Evolutionary conservation across 2,797 vertebrate species (phyloP), one percentile per base, ranked within the genome.

Genomic region (Okamejei kenojei): DNA sequence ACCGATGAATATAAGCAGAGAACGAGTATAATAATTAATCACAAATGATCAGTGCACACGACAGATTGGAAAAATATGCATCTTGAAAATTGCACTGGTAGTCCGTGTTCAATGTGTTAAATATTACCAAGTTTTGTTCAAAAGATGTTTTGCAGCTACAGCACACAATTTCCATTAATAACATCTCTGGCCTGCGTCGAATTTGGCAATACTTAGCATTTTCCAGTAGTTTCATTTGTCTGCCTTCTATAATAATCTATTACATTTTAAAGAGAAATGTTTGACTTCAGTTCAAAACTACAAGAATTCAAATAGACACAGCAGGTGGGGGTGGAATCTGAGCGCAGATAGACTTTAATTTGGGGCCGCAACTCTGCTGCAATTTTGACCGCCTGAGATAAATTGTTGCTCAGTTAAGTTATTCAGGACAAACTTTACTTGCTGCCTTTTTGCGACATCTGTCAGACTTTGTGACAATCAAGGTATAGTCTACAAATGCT

Each of bases 251-350:
- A 58, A 58, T 73, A 92, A 32, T 76, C 23, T 76, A 45, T 54
- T 76, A 29, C n/a, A 88, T 68, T 88, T 88, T 68, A 88, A 88
- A 32, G n/a, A 88, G 90, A 92, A 92, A 74, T 54, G 45, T 38
- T 58, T 92, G 38, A 26, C 38, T 92, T 92, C 5, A 92, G 32
- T 92, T 92, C 68, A 92, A 92, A 92, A 71, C 90, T 58, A 19
- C 71, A 71, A 54, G 29, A 73, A 45, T 76, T 74, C 90, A 91
- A 73, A 54, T 91, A 2, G 45, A 38, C 90, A 45, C 68, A 54
- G 88, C 88, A 91, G 23, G 54, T 91, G 68, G 38, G 23, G 10
- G 32, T 73, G 32, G 32, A 90, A 90, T 90, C 88, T 13, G 68
- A 21, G 19, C n/a, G 11, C 23, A 29, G 71, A 35, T 91, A n/a